Conservation (phyloP, 2,113 vertebrate species). For the Hippocampus barbouri region DNA sequence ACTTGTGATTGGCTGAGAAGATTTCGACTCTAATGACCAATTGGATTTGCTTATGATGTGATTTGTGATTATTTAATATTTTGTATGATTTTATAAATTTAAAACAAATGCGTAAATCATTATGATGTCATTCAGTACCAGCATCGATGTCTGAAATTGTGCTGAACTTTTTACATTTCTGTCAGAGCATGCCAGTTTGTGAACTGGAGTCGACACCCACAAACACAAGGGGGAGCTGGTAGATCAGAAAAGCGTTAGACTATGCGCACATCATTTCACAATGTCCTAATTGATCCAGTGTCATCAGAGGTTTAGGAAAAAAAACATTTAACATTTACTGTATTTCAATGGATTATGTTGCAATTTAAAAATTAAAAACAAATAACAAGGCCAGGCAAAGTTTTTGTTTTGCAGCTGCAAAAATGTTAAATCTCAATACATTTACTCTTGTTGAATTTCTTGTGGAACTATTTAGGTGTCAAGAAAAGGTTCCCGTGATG, state of each 20-base stretch:
- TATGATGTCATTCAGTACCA: neutral
- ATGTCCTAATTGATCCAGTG: neutral
- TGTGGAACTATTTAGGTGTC: constrained; percentile 69
- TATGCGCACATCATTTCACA: neutral
- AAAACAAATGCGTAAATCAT: too few species aligned
- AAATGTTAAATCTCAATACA: neutral
- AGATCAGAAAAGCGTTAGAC: constrained; percentile 6
- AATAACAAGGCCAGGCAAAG: neutral
- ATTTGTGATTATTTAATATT: too few species aligned
- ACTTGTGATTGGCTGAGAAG: too few species aligned
- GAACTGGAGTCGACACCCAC: constrained; percentile 2
- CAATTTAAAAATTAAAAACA: neutral
- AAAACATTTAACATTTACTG: neutral
- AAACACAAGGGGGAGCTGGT: constrained; percentile 53
- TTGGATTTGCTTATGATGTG: too few species aligned
- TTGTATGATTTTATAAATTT: too few species aligned
- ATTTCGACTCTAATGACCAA: too few species aligned
- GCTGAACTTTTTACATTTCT: neutral
- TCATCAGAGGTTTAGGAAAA: neutral
- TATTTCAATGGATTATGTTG: neutral
- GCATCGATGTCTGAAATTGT: neutral
- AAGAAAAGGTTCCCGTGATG: constrained; percentile 93
- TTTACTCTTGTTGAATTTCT: constrained; percentile 7
- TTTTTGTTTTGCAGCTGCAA: constrained; percentile 7
- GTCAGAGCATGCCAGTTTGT: neutral